Evolutionary conservation across 2,797 vertebrate species (phyloP), one percentile per base, ranked within the genome.

Genomic region (Brachyrhaphis roseni): DNA sequence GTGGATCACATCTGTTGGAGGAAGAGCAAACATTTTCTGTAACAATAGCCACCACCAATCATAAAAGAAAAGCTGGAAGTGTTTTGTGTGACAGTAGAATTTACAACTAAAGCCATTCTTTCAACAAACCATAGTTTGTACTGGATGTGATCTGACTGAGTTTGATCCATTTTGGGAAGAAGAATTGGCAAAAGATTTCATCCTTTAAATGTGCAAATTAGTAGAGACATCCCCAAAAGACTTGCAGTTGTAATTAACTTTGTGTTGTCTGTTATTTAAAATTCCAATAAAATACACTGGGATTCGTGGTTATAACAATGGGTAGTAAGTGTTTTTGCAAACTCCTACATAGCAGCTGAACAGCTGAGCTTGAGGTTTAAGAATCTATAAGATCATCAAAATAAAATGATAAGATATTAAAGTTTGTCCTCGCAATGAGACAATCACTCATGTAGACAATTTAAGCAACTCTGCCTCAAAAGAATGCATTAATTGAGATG

Each of bases 1-100:
- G 83, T 99, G 98, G 94, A 99, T 99, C 94, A 99, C 98, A 97
- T 99, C 98, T 99, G 93, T 76, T 13, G 26, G 83, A 88, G 79
- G 36, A 41, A 81, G 73, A 80, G 77, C 84, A 76, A 86, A 72
- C 15, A 46, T 64, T 28, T 89, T 36, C 78, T 73, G 89, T 89
- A 76, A 82, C 81, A 73, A 51, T 59, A 59, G 68, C 39, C 31
- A 43, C 70, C 75, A 74, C 84, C 62, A 59, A 55, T 68, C 83
- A 84, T 83, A 71, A 86, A 83, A 78, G 84, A 80, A 77, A 62
- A 47, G 64, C 62, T 76, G 71, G 72, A 64, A 72, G 28, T 47
- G 20, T 53, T 81, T 84, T 47, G 39, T 71, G 36, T 36, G 47
- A 75, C 66, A 74, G 43, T n/a, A 41, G 39, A 26, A 41, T 46